Evolutionary conservation across 2,888 invertebrate genomes (phyloP), one percentile per base, ranked within the genome.

Genomic region (Melinopterus prodromus): DNA sequence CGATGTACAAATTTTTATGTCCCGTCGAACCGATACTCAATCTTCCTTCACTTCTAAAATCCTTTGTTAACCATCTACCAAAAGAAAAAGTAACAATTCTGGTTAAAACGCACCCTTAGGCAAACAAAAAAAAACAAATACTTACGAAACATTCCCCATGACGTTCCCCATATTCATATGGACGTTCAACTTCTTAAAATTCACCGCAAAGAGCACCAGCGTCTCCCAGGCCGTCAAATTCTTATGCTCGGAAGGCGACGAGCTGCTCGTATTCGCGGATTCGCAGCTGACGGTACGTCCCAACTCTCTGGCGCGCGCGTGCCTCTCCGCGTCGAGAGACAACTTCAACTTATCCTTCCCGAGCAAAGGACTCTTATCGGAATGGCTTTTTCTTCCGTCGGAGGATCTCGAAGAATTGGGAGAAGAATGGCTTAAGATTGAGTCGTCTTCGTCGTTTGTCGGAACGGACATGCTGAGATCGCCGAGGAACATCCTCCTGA

Each of bases 151-250:
- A 88, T 98, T 98, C 14, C 99, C 99, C 98, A 99, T 99, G 0
- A 99, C 98, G 87, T 99, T 99, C 71, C 99, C 98, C 98, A 99
- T 99, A 89, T 99, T 99, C 95, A 99, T 99, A 87, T 98, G 97
- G 9, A 99, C 97, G 89, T 99, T 98, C 78, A 99, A 92, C 85
- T 96, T 95, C 74, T 98, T 97, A 89, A 99, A 97, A 91, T 99
- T 98, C 71, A 99, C 95, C 0, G 98, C 97, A 90, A 99, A 98
- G 79, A 99, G 91, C 3, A 99, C 99, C 77, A 98, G 90, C 3
- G 99, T 98, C 90, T 99, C 98, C 99, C 99, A 99, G 71, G 97
- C 95, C 4, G 96, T 93, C 82, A 93, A 91, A 80, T 92, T 92
- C 84, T 93, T 93, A 79, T 92, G 90, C 82, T 94, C 93, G 0